Percentiles rank a stretch among this genome's conserved stretches.
Conservation (phyloP, 2,888 invertebrate species). For the Branchipolynoe longqiensis region DNA sequence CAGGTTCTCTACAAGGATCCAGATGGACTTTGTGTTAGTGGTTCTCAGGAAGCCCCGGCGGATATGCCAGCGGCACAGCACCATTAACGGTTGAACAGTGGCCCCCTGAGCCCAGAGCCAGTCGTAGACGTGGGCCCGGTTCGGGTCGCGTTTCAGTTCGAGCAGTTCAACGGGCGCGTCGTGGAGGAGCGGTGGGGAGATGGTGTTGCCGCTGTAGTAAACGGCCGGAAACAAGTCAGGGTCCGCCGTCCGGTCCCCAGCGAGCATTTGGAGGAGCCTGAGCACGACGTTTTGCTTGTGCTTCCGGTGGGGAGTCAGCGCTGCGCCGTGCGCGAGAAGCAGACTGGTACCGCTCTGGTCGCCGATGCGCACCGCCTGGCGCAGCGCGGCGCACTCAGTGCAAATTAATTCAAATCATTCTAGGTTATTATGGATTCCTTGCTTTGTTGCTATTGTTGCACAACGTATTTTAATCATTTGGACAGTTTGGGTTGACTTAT, state of each 20-base stretch:
- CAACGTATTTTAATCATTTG: no score
- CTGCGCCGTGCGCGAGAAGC: slow-evolving; percentile 20
- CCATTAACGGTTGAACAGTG: not conserved
- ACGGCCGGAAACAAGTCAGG: not conserved
- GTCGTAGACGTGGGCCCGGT: not conserved
- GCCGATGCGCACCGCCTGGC: slow-evolving; percentile 13
- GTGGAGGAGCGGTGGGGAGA: not conserved
- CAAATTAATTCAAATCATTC: no score
- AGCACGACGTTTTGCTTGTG: not conserved
- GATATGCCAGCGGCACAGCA: slow-evolving; percentile 9
- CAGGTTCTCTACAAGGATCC: slow-evolving; percentile 35
- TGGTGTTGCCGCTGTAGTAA: slow-evolving; percentile 16
- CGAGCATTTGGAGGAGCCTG: no score
- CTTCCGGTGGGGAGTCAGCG: slow-evolving; percentile 23
- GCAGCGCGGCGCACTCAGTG: no score
- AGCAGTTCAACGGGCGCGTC: not conserved
- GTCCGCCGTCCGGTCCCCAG: not conserved
- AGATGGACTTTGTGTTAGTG: slow-evolving; percentile 12
- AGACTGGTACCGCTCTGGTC: not conserved
- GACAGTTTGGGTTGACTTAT: no score
- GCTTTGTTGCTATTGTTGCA: no score
- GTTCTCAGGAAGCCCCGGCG: not conserved
- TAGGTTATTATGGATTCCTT: no score
- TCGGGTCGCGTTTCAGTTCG: not conserved
- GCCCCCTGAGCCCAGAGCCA: not conserved